Evolutionary conservation across 2,113 vertebrate species (phyloP).

Genomic region (Seriola rivoliana): DNA sequence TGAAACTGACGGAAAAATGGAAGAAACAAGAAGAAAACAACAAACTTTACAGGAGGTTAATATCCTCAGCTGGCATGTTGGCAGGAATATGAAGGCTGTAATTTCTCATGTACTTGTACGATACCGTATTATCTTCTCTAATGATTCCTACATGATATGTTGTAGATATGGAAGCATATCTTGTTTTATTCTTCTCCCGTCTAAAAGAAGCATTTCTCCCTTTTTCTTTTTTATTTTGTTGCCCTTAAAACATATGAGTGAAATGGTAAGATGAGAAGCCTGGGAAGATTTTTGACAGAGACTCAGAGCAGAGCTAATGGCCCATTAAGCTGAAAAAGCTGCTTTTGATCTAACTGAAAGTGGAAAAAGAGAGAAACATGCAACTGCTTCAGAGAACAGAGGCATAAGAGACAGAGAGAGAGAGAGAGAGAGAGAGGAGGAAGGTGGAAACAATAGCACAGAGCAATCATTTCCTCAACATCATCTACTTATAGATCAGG

Average conservation of each 20-base stretch:
- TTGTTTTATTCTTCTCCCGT: neutral
- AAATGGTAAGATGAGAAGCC: conserved; percentile 53
- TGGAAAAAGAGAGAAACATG: conserved; percentile 36
- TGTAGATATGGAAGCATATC: neutral
- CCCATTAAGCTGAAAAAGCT: conserved; percentile 65
- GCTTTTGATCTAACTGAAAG: conserved; percentile 66
- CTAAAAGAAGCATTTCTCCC: conserved; percentile 4
- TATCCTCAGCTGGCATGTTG: neutral
- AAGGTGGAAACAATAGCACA: conserved; percentile 58
- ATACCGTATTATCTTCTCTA: neutral
- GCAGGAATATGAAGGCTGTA: neutral
- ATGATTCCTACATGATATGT: conserved; percentile 27
- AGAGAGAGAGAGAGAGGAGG: neutral
- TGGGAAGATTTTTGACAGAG: conserved; percentile 53
- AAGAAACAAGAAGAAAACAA: neutral
- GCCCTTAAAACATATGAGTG: conserved; percentile 45
- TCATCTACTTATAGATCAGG: conserved; percentile 40
- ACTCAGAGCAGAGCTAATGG: conserved; percentile 70
- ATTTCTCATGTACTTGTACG: neutral
- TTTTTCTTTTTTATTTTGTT: conserved; percentile 34
- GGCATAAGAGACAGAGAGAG: neutral
- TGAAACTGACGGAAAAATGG: neutral
- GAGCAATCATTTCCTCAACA: conserved; percentile 60
- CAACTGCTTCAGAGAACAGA: conserved; percentile 42
- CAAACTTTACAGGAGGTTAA: neutral